Conservation (phyloP, 2,797 vertebrate genomes). For the Tokudaia tokunoshimensis region DNA sequence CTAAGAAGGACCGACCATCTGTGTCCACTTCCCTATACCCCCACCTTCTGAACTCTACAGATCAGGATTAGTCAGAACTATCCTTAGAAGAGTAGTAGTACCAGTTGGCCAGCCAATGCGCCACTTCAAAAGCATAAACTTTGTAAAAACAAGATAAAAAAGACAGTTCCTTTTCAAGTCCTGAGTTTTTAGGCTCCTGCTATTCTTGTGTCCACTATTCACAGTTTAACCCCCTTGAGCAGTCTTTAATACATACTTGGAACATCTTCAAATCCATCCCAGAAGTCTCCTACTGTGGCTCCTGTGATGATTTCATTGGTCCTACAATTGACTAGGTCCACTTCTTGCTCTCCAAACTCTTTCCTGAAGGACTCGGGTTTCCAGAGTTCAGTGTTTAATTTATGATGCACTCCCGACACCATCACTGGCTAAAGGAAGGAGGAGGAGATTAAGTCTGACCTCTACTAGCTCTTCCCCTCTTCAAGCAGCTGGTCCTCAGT, state of each 20-base stretch:
- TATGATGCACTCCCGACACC: constrained; percentile 91
- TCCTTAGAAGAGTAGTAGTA: neutral
- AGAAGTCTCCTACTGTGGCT: constrained; percentile 91
- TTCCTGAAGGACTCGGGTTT: constrained; percentile 89
- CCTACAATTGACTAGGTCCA: constrained; percentile 90
- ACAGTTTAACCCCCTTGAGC: neutral
- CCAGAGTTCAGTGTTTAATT: constrained; percentile 89
- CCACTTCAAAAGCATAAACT: neutral
- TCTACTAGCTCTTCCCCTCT: neutral
- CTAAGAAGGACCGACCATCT: neutral
- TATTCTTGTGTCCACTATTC: neutral
- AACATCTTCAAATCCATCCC: constrained; percentile 92
- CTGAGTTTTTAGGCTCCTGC: neutral
- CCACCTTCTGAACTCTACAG: neutral
- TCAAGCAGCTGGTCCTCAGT: neutral
- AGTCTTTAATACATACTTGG: constrained; percentile 85
- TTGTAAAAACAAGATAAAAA: neutral
- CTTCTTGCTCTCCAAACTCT: constrained; percentile 91
- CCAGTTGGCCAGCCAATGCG: too few relatives aligned
- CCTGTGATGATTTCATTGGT: constrained; percentile 91
- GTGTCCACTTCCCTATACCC: neutral
- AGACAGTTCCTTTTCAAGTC: neutral
- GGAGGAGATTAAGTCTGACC: constrained; percentile 18
- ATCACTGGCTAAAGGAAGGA: constrained; percentile 88
- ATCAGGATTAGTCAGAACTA: neutral